Conservation (phyloP, 2,888 invertebrate species). For the Nebria brevicollis region DNA sequence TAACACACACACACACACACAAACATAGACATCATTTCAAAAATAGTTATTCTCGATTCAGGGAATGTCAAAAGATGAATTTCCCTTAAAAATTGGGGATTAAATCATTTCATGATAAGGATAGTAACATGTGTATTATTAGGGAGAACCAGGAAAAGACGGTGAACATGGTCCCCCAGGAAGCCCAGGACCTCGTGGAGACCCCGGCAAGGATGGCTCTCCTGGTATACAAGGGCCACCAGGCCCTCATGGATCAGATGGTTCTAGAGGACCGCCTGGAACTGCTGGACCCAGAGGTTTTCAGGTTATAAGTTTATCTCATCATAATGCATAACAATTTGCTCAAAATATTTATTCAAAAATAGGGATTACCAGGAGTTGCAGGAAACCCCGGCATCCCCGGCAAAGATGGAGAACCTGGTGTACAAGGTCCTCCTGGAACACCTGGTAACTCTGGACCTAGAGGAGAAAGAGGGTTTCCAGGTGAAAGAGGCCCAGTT, state of each 20-base stretch:
- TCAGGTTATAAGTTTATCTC: constrained; percentile 67
- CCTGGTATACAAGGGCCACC: constrained; percentile 79
- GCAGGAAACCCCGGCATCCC: constrained; percentile 77
- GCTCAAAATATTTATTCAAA: background rate
- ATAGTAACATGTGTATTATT: constrained; percentile 37
- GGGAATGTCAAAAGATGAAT: too few relatives aligned
- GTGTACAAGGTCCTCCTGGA: constrained; percentile 73
- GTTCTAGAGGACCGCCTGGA: constrained; percentile 81
- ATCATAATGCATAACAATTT: background rate
- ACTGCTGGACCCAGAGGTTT: constrained; percentile 82
- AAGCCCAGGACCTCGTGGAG: constrained; percentile 79
- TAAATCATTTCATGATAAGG: too few relatives aligned
- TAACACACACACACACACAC: too few relatives aligned
- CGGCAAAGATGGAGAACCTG: constrained; percentile 85
- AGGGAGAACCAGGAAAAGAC: constrained; percentile 85
- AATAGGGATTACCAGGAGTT: constrained; percentile 52
- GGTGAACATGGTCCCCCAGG: constrained; percentile 83
- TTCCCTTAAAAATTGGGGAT: too few relatives aligned
- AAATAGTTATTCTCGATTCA: too few relatives aligned
- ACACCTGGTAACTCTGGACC: constrained; percentile 67
- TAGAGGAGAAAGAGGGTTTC: constrained; percentile 74
- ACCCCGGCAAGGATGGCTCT: constrained; percentile 80
- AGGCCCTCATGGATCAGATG: constrained; percentile 76
- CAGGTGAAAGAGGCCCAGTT: constrained; percentile 78
- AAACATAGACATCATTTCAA: too few relatives aligned